Conservation (phyloP, 2,888 invertebrate species). For the Archaeoteleia sp. region DNA sequence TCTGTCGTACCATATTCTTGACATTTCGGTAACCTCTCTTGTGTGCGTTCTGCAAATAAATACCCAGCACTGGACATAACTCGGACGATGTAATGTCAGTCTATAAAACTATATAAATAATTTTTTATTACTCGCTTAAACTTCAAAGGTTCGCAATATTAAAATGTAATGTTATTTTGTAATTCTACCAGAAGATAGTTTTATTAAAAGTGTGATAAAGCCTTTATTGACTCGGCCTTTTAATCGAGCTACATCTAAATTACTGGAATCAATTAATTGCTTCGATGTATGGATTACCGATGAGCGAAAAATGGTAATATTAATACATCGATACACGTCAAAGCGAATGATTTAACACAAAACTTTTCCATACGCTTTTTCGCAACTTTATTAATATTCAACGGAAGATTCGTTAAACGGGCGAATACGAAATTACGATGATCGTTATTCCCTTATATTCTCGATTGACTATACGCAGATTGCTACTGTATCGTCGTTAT, state of each 20-base stretch:
- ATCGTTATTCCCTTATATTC: slow-evolving; percentile 33
- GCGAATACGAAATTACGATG: slow-evolving; percentile 25
- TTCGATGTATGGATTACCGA: not conserved
- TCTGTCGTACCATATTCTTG: slow-evolving; percentile 27
- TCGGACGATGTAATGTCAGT: not conserved
- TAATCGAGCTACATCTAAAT: not conserved
- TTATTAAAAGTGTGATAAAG: too few species aligned
- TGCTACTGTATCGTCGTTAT: slow-evolving; percentile 43
- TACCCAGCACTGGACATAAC: slow-evolving; percentile 13
- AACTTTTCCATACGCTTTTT: slow-evolving; percentile 37
- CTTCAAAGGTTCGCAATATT: too few species aligned
- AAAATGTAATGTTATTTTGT: too few species aligned
- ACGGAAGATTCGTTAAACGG: slow-evolving; percentile 32
- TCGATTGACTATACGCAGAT: slow-evolving; percentile 44
- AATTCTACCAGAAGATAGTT: too few species aligned
- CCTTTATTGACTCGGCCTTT: too few species aligned
- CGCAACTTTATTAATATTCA: slow-evolving; percentile 38
- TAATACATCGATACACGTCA: slow-evolving; percentile 28
- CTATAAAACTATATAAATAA: too few species aligned
- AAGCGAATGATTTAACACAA: slow-evolving; percentile 34
- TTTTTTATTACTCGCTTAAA: too few species aligned
- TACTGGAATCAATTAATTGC: not conserved
- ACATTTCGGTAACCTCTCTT: slow-evolving; percentile 28
- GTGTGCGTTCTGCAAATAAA: slow-evolving; percentile 29
- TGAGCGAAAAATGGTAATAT: slow-evolving; percentile 25